Evolutionary conservation across 2,888 invertebrate species (phyloP), one percentile per base, ranked within the genome.

Genomic region (Xestia rhomboidea): DNA sequence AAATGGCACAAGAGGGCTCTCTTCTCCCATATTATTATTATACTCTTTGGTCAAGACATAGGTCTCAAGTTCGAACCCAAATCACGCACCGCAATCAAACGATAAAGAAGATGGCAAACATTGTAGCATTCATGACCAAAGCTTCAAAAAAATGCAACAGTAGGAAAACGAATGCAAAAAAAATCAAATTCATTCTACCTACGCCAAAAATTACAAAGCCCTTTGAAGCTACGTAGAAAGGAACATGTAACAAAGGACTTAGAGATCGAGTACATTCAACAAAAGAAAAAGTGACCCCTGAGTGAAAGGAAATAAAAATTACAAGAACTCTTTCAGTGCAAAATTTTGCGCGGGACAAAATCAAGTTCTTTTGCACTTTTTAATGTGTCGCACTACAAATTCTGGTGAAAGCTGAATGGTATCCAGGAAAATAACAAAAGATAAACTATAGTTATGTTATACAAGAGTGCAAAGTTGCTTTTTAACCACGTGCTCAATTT

Each of bases 221-320:
- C 24, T 60, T 69, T 49, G 68, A 74, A 38, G 38, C n/a, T 69
- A 18, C 30, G 21, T n/a, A 15, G 11, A 18, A 46, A 38, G 24
- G 51, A 63, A 30, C 62, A 27, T 27, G 54, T 54, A 34, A 57
- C 69, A 76, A 76, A 81, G 70, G n/a, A 44, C 24, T 44, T 10
- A 15, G 18, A 49, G 62, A 67, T 68, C 62, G 66, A 24, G 46
- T 46, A 76, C 68, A 60, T 44, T 60, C 2, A 44, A 67, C 77
- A 68, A 80, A 70, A 70, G 18, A 18, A 51, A 79, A 75, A 64
- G 11, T 44, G 44, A 74, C 30, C 41, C 68, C n/a, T 11, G 21
- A 3, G 63, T 38, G 27, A 74, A 79, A 51, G 15, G 74, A 79
- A 69, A 57, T 51, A 69, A 67, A 54, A 54, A n/a, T n/a, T 30